A percentile compares a stretch with the other conserved stretches of the same genome.
Evolutionary conservation across 2,113 vertebrate species (phyloP).

Genomic region (Pachycephala philippinensis): DNA sequence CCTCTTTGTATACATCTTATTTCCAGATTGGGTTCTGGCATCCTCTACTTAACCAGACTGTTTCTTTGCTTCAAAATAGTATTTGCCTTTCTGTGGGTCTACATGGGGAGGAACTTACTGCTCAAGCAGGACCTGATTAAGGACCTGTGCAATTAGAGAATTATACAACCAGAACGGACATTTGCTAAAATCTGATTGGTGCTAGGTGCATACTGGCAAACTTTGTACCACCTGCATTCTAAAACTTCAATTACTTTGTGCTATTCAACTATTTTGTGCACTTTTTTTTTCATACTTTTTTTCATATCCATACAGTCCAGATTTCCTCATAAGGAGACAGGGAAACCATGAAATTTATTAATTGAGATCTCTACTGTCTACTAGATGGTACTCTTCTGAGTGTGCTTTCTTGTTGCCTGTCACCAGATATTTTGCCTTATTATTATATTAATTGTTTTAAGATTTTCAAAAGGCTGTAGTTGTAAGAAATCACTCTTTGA

Average conservation of each 20-base stretch:
- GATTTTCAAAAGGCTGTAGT: background rate
- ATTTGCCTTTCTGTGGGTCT: background rate
- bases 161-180: background rate
- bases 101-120: background rate
- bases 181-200: background rate
- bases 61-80: background rate
- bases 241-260: background rate
- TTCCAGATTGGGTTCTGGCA: conserved; percentile 32
- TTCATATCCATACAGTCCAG: background rate
- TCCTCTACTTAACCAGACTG: background rate
- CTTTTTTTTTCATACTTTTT: background rate
- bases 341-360: background rate
- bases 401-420: background rate
- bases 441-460: background rate
- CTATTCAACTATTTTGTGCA: background rate
- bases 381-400: background rate
- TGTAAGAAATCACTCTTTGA: background rate
- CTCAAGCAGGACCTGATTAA: background rate
- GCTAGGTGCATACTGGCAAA: background rate
- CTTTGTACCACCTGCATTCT: background rate
- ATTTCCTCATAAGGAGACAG: background rate
- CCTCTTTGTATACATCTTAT: background rate
- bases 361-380: background rate
- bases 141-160: background rate
- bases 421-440: background rate